Base-by-base conservation (phyloP, 2,888 invertebrate species). In the Leucophenga montana region DNA sequence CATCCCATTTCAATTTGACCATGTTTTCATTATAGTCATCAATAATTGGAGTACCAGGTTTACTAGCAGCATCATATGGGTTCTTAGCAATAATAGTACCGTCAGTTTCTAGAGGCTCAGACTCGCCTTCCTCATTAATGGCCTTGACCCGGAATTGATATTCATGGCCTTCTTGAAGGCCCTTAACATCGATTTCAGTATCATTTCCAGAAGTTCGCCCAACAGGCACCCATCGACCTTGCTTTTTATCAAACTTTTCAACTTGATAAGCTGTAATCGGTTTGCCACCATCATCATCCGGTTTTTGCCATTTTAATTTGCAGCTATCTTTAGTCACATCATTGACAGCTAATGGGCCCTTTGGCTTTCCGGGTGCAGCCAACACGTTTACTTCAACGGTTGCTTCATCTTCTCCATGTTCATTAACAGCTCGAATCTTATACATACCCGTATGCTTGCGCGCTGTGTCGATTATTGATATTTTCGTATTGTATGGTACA, bases 71-170 rank as follows among this genome's bases (percentile, higher is more conserved):
- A 85, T 96, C 96, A 87, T 93, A 99, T 77, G 99, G 99, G 92
- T 99, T 99, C 90, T 99, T 99, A 27, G 99, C 98, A 18, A 95
- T 87, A 72, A 95, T 95, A 2, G 95, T 92, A 81, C 93, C 92
- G 67, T 97, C 96, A n/a, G 97, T 95, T 88, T 96, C 95, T 75
- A 98, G 89, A 8, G 99, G 98, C 83, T 99, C 97, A 0, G 96
- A 96, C 88, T 97, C 97, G 18, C 95, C 95, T 87, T 97, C 98
- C 76, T 98, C 97, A 84, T 98, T 98, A 73, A 97, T 92, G 9
- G 98, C 98, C 86, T 93, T 94, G 14, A 98, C 96, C 77, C 97
- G 92, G 91, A 98, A 98, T 89, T 97, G 95, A 88, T 97, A 97
- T 85, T 97, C 97, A 84, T 95, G 94, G 44, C 95, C 96, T 88